A percentile compares a stretch with the other conserved stretches of the same genome.
Evolutionary conservation across 2,797 vertebrate genomes (phyloP).

Genomic region (Sphenodon punctatus): DNA sequence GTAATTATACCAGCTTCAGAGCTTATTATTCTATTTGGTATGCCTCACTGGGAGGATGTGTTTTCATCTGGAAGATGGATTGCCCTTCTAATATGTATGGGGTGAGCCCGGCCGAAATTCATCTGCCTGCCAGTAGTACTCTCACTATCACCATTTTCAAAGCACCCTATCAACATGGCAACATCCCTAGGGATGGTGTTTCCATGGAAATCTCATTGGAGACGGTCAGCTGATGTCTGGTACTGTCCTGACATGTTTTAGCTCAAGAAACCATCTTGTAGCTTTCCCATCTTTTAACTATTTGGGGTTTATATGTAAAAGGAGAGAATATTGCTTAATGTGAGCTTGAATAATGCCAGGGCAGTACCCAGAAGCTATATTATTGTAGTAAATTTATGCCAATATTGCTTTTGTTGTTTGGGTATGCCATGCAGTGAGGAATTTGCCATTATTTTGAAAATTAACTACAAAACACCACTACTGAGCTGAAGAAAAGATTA

Average conservation of each 20-base stretch:
- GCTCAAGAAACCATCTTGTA: neutral
- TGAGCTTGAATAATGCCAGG: constrained; percentile 15
- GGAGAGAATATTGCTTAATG: neutral
- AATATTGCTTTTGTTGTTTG: neutral
- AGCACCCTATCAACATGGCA: constrained; percentile 78
- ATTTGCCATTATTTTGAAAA: neutral
- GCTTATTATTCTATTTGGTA: neutral
- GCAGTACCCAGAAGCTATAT: neutral
- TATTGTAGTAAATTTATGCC: neutral
- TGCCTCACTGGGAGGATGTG: neutral
- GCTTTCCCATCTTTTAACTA: neutral
- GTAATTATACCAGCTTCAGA: neutral
- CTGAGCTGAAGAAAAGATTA: no score
- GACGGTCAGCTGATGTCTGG: constrained; percentile 89
- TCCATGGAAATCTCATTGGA: constrained; percentile 86
- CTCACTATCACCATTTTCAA: constrained; percentile 26
- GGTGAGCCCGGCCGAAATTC: constrained; percentile 51
- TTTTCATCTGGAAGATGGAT: neutral
- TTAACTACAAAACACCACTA: neutral
- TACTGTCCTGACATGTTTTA: constrained; percentile 71
- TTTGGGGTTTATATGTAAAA: constrained; percentile 28
- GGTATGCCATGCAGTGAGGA: neutral
- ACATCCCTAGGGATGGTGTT: constrained; percentile 86
- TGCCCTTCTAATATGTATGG: neutral
- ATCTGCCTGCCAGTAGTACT: constrained; percentile 22